Conservation (phyloP, 2,113 vertebrate genomes). For the Pelusios castaneus region DNA sequence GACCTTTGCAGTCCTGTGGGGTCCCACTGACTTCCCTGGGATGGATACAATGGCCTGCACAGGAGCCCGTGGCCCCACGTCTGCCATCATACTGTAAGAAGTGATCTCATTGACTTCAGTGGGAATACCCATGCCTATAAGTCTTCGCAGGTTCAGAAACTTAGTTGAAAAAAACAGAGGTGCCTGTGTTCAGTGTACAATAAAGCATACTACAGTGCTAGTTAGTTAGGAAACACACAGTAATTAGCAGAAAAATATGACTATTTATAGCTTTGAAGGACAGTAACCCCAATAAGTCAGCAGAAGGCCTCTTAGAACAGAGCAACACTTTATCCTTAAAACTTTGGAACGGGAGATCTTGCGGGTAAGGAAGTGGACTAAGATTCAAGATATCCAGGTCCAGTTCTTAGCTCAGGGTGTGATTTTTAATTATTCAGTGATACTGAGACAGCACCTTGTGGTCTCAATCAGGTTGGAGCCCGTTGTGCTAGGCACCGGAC, state of each 20-base stretch:
- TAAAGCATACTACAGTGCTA: neutral
- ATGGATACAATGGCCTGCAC: neutral
- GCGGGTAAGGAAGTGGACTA: neutral
- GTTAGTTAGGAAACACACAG: neutral
- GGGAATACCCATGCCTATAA: neutral
- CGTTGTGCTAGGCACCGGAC: neutral
- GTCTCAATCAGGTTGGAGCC: neutral
- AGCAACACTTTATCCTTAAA: neutral
- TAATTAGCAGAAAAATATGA: neutral
- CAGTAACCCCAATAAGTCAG: neutral
- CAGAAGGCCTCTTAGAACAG: neutral
- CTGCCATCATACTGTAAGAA: neutral
- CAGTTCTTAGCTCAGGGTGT: neutral
- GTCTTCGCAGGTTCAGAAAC: neutral
- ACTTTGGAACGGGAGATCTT: neutral
- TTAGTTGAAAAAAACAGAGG: neutral
- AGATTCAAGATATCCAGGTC: neutral
- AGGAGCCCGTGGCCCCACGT: too few species aligned
- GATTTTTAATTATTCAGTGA: neutral
- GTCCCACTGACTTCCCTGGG: neutral
- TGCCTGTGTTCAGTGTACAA: neutral
- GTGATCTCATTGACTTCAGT: neutral
- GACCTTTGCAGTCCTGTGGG: neutral
- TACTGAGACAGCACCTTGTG: neutral
- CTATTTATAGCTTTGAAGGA: neutral